Evolutionary conservation across 2,888 invertebrate genomes (phyloP).

Genomic region (Thereva nobilitata): DNA sequence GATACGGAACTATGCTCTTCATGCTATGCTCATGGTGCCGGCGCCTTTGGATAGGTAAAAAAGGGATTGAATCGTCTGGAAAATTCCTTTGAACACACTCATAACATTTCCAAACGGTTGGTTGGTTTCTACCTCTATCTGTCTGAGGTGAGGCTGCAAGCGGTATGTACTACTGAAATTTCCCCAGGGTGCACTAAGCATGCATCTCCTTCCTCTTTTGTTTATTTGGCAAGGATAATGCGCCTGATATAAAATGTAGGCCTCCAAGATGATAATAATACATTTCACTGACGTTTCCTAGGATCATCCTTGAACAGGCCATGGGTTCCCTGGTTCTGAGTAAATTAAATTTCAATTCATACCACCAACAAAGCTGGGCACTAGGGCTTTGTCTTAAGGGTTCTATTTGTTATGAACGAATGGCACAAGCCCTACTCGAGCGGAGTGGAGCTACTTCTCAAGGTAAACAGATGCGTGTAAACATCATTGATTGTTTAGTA

Average conservation of each 20-base stretch:
- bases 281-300: conserved; percentile 8
- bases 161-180: conserved; percentile 40
- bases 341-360: too few relatives aligned
- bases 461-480: too few relatives aligned
- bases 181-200: conserved; percentile 42
- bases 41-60: conserved; percentile 9
- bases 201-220: conserved; percentile 33
- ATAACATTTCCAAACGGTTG: background rate
- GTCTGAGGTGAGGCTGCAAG: conserved; percentile 23
- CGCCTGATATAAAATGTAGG: conserved; percentile 34
- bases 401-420: too few relatives aligned
- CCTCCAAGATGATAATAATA: conserved; percentile 31
- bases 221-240: conserved; percentile 26
- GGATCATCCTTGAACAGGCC: too few relatives aligned
- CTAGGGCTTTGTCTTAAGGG: too few relatives aligned
- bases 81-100: conserved; percentile 36
- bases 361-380: too few relatives aligned
- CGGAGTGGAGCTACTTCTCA: too few relatives aligned
- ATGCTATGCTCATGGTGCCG: conserved; percentile 4
- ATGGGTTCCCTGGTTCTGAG: too few relatives aligned
- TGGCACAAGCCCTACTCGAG: too few relatives aligned
- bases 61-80: conserved; percentile 31
- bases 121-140: conserved; percentile 13
- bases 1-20: conserved; percentile 25
- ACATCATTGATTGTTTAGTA: too few relatives aligned